Conservation (phyloP, 2,113 vertebrate genomes). For the Spermophilus dauricus region DNA sequence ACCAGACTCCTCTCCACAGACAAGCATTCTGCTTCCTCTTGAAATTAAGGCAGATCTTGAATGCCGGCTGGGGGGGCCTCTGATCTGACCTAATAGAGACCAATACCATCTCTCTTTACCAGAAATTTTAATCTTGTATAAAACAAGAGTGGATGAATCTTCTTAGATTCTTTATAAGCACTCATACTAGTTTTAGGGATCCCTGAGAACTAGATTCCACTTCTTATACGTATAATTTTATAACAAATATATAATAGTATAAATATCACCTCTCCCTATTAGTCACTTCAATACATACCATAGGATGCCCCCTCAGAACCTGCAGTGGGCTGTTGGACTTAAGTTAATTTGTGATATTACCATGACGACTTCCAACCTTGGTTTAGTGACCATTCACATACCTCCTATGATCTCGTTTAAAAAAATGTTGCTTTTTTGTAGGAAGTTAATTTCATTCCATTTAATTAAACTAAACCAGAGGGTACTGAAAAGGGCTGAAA, state of each 20-base stretch:
- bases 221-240: neutral
- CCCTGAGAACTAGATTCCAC: conserved; percentile 36
- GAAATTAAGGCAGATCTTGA: neutral
- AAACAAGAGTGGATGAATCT: neutral
- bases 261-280: neutral
- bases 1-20: neutral
- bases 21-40: neutral
- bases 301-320: neutral
- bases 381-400: neutral
- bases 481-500: neutral
- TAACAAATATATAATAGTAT: neutral
- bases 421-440: neutral
- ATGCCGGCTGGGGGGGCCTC: neutral
- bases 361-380: neutral
- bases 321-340: neutral
- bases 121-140: neutral
- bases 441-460: conserved; percentile 21
- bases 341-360: neutral
- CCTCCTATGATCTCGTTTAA: neutral
- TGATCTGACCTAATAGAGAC: neutral
- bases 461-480: neutral
- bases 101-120: neutral
- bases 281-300: neutral
- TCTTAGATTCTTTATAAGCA: neutral
- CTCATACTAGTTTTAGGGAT: neutral